Base-by-base conservation (phyloP, 2,113 vertebrate genomes). In the Cyphomyrus discorhynchus region DNA sequence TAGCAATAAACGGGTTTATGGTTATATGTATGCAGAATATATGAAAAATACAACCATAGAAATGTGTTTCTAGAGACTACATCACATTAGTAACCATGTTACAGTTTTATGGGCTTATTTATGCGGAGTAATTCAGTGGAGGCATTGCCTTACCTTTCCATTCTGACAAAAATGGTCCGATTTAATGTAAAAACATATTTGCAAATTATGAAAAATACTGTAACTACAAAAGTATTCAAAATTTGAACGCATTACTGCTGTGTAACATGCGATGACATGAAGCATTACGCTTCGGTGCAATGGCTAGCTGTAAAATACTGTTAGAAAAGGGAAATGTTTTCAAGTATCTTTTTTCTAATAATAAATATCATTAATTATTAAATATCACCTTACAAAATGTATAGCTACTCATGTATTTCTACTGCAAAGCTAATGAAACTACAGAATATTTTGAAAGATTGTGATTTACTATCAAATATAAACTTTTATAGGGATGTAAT, bases 161-260 rank as follows among this genome's bases (percentile, higher is more conserved):
- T 95, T 96, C 96, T 96, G 96, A 94, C 91, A 95, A 94, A 95
- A 95, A 95, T 92, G 94, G 93, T 96, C 94, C 94, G 94, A 94
- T 95, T 95, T 93, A 93, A 96, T 50, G 62, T 85, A 83, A 87
- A 96, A 94, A 96, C 93, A 96, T 90, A 94, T 93, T 96, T 93
- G 95, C 92, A 94, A 93, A 95, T 92, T 84, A 91, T 93, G 91
- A 89, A 91, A 80, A 82, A 84, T 89, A 90, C 82, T 62, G 90
- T 62, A 46, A 88, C 58, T 74, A 52, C 91, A 80, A 91, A 87
- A 85, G 46, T 88, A 88, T 88, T 89, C 77, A 88, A 87, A 39
- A 70, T 53, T 39, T 42, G 31, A 86, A 52, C 0, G 74, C 74
- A 80, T 21, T 53, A 11, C 39, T 46, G 39, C n/a, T 45, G 13